phyloP scores from a whole-genome alignment of 1,140 invertebrate genomes.

The Drosophila seguyi region DNA sequence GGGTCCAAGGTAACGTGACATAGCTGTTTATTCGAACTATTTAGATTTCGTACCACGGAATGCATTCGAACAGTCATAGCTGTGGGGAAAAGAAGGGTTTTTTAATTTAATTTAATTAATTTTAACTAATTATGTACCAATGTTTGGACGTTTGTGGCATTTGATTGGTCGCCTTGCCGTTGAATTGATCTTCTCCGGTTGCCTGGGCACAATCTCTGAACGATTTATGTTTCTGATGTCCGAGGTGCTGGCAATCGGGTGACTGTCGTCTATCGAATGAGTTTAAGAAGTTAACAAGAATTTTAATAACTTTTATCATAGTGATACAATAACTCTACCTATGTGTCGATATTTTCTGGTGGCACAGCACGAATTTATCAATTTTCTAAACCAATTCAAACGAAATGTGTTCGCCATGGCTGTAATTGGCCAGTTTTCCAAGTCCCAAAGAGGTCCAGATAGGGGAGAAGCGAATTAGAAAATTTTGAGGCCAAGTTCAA shows the following conservation, averaged over 20 bases:
- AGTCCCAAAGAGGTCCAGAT: background rate
- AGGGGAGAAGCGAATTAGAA: constrained; percentile 1
- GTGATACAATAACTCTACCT: no score
- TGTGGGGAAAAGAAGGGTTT: background rate
- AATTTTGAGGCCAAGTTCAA: constrained; percentile 15
- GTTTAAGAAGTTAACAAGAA: no score
- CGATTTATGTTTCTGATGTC: no score
- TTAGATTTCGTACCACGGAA: no score
- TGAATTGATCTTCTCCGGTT: background rate
- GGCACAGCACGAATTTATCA: background rate
- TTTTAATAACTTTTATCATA: no score
- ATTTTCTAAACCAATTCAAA: constrained; percentile 10
- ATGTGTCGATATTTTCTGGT: background rate
- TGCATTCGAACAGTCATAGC: background rate
- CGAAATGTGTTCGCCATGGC: constrained; percentile 17
- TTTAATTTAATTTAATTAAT: background rate
- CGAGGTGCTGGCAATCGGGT: background rate
- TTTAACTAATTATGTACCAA: background rate
- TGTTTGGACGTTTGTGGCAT: background rate
- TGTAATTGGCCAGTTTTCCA: background rate
- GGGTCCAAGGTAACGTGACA: background rate
- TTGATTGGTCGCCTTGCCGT: background rate
- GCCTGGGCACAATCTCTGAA: no score
- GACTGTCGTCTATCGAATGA: background rate
- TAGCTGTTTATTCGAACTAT: background rate